These are phyloP conservation scores for Furcula furcula DNA, from an alignment of 2,888 invertebrate genomes.

Conservation along the genomic window DNA sequence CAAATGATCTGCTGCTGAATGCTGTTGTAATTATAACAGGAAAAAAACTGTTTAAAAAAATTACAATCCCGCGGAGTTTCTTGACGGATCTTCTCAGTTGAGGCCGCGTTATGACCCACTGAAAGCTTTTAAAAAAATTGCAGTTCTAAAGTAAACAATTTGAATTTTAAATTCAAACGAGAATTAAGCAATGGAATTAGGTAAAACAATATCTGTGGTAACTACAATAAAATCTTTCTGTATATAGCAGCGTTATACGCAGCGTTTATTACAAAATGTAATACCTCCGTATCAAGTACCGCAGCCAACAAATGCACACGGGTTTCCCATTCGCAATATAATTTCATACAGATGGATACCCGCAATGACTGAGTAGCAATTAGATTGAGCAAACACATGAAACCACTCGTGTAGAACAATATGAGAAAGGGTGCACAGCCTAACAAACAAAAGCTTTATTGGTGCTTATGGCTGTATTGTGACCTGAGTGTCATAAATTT, in stretches of 20 bases:
- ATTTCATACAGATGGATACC: constrained; percentile 68
- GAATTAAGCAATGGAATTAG: too few relatives aligned
- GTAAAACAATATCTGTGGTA: too few relatives aligned
- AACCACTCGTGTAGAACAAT: constrained; percentile 72
- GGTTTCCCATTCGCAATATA: constrained; percentile 51
- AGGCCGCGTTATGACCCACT: too few relatives aligned
- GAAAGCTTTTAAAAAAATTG: too few relatives aligned
- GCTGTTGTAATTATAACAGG: too few relatives aligned
- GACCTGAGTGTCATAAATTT: constrained; percentile 21
- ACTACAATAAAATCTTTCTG: too few relatives aligned
- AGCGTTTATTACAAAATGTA: constrained; percentile 27
- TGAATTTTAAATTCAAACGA: too few relatives aligned
- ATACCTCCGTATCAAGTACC: constrained; percentile 28
- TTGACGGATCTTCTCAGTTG: too few relatives aligned
- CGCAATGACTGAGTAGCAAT: constrained; percentile 72
- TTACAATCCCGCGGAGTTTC: too few relatives aligned
- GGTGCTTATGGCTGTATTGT: constrained; percentile 26
- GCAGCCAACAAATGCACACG: constrained; percentile 36
- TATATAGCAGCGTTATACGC: neutral
- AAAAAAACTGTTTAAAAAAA: too few relatives aligned
- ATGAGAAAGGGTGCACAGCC: constrained; percentile 65
- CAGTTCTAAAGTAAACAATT: too few relatives aligned
- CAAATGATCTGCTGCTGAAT: too few relatives aligned
- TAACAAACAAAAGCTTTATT: constrained; percentile 62
- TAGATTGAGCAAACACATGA: constrained; percentile 75